These are phyloP conservation scores for Silurus asotus DNA, from an alignment of 2,113 vertebrate species.

Conservation along the genomic window DNA sequence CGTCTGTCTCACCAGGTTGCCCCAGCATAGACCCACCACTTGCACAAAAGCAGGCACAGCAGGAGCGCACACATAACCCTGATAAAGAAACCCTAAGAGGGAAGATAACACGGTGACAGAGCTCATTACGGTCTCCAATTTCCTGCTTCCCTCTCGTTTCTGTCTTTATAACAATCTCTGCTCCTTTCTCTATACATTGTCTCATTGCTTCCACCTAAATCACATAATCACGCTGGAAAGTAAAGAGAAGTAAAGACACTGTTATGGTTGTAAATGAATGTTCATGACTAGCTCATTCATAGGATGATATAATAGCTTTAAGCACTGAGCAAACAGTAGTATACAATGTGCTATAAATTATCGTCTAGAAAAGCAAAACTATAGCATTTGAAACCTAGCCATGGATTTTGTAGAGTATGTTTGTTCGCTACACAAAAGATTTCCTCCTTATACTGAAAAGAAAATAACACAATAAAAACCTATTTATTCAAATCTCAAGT, in stretches of 20 bases:
- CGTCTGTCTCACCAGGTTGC: constrained; percentile 67
- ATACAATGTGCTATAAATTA: neutral
- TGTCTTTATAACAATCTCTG: neutral
- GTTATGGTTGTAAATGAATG: neutral
- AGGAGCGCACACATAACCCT: constrained; percentile 54
- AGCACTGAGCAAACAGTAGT: neutral
- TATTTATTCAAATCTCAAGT: neutral
- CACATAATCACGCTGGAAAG: constrained; percentile 26
- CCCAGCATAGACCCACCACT: constrained; percentile 44
- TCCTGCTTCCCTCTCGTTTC: neutral
- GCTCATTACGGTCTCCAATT: constrained; percentile 60
- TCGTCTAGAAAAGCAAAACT: neutral
- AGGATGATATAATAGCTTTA: constrained; percentile 4
- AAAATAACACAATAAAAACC: neutral
- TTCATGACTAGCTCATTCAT: constrained; percentile 41
- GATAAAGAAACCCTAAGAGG: constrained; percentile 71
- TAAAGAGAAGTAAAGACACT: neutral
- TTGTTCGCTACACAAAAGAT: neutral
- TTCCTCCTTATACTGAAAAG: neutral
- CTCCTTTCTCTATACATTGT: neutral
- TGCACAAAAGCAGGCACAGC: constrained; percentile 45
- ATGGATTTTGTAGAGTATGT: neutral
- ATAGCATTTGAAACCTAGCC: neutral
- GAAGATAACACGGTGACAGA: constrained; percentile 66
- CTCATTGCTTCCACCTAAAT: constrained; percentile 1